phyloP scores from a whole-genome alignment of 2,113 vertebrate genomes.

The Grammomys dolichurus region DNA sequence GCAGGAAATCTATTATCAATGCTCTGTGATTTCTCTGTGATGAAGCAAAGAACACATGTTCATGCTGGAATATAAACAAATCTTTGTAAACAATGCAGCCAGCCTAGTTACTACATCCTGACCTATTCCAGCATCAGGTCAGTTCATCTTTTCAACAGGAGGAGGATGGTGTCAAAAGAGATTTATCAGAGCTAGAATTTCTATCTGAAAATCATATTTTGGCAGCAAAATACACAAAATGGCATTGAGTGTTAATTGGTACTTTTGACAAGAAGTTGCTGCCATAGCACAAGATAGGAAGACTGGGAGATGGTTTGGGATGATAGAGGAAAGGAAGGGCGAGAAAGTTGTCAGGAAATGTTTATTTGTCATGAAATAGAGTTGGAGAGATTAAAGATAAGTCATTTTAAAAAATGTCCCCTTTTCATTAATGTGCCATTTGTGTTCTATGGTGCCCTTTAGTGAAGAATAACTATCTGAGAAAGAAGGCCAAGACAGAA shows the following conservation, averaged over 20 bases:
- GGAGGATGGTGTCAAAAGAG: not conserved
- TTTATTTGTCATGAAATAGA: not conserved
- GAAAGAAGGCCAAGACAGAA: not conserved
- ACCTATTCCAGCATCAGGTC: not conserved
- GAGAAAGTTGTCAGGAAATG: not conserved
- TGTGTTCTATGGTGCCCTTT: not conserved
- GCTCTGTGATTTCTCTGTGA: not conserved
- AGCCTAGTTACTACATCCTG: not conserved
- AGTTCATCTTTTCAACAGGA: not conserved
- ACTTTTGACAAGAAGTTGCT: not conserved
- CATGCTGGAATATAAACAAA: not conserved
- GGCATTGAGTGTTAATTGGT: not conserved
- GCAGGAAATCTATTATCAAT: constrained; percentile 67
- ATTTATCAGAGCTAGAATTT: not conserved
- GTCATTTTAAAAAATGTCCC: not conserved
- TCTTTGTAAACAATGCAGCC: not conserved
- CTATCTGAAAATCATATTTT: constrained; percentile 36
- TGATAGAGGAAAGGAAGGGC: not conserved
- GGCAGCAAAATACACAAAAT: not conserved
- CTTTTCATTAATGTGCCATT: not conserved
- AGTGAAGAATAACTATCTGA: not conserved
- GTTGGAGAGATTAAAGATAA: not conserved
- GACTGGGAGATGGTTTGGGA: not conserved
- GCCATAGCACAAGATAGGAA: not conserved
- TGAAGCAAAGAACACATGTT: constrained; percentile 49